Percentiles rank a stretch among this genome's conserved stretches.
Conservation (phyloP, 1,140 invertebrate genomes). For the Atta colombica region DNA sequence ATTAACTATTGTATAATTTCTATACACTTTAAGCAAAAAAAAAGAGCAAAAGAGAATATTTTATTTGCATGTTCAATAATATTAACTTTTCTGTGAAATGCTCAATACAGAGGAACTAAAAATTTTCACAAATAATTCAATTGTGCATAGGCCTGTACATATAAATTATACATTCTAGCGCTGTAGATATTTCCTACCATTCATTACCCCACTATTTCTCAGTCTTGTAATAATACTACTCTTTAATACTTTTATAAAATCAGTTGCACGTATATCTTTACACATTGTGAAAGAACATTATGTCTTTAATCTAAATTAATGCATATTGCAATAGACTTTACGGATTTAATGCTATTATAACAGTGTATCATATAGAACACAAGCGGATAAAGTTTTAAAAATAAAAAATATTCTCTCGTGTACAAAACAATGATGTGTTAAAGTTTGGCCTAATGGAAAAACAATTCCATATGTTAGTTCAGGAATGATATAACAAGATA, state of each 20-base stretch:
- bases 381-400: constrained; percentile 28
- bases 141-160: constrained; percentile 36
- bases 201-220: constrained; percentile 74
- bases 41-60: constrained; percentile 27
- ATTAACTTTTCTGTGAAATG: background rate
- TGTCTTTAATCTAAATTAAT: constrained; percentile 46
- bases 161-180: constrained; percentile 64
- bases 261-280: constrained; percentile 56
- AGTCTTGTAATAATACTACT: constrained; percentile 84
- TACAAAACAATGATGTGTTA: constrained; percentile 21
- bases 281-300: constrained; percentile 50
- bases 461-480: constrained; percentile 51
- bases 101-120: constrained; percentile 3
- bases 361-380: constrained; percentile 36
- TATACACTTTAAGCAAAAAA: constrained; percentile 37
- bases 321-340: constrained; percentile 48
- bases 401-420: constrained; percentile 25
- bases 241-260: constrained; percentile 79
- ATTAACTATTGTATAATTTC: constrained; percentile 44
- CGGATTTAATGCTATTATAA: constrained; percentile 38
- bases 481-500: constrained; percentile 48
- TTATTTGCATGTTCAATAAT: background rate
- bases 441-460: constrained; percentile 39
- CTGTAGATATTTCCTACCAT: constrained; percentile 66
- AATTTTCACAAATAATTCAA: constrained; percentile 17